phyloP scores from a whole-genome alignment of 1,140 invertebrate species.

The Tetramorium alpestre region DNA sequence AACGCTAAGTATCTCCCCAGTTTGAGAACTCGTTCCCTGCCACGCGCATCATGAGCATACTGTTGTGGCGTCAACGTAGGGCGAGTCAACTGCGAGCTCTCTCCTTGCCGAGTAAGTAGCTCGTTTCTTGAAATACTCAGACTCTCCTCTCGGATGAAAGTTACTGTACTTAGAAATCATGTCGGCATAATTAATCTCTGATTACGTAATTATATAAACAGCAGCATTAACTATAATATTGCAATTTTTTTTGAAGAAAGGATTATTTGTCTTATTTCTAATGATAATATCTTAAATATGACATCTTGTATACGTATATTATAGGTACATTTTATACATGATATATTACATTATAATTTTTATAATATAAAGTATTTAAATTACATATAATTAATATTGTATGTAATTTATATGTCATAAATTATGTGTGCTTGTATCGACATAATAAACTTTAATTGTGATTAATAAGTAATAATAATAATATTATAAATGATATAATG shows the following conservation, averaged over 20 bases:
- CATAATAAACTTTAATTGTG: not conserved
- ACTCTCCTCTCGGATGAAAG: not conserved
- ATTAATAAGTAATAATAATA: slow-evolving; percentile 6
- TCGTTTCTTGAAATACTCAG: not conserved
- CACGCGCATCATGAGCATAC: slow-evolving; percentile 73
- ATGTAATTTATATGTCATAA: not conserved
- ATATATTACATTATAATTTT: not conserved
- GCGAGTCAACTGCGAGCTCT: slow-evolving; percentile 68
- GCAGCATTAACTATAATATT: not conserved
- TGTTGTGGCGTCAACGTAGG: slow-evolving; percentile 78
- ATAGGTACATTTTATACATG: no score
- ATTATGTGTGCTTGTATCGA: not conserved
- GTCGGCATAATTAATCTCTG: not conserved
- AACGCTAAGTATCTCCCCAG: not conserved
- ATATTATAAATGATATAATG: not conserved
- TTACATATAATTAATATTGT: not conserved
- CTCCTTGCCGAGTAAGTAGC: slow-evolving; percentile 72
- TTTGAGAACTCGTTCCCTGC: slow-evolving; percentile 10
- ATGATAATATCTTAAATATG: not conserved
- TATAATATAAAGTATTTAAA: not conserved
- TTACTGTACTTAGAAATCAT: not conserved
- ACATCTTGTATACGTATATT: not conserved
- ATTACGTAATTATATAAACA: not conserved
- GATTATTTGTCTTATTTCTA: not conserved
- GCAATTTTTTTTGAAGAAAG: not conserved